Base-by-base conservation (phyloP, 2,888 invertebrate species). In the Aphidius colemani region DNA sequence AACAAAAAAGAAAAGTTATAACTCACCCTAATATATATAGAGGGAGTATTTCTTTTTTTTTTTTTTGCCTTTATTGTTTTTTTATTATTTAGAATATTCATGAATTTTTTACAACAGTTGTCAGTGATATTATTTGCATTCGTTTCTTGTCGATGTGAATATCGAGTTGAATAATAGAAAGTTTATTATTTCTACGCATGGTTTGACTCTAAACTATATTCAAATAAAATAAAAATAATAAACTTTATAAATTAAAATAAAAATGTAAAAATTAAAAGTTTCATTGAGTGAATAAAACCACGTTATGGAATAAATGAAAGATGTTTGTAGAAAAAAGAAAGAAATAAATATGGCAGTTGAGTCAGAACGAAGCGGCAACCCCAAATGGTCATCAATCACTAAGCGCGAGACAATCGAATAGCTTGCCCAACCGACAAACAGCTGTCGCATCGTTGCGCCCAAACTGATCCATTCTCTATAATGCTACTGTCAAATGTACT, bases 371-470 rank as follows among this genome's bases (percentile, higher is more conserved):
- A 44, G 72, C 71, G 70, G 71, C 72, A 69, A 84, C 84, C 84
- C 84, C 83, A 83, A 83, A 82, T 81, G 83, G 85, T 86, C 86
- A 86, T 86, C 86, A 86, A 86, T 86, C 86, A 86, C 86, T 80
- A 78, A 78, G 77, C 75, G 77, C 82, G 82, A 81, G 82, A 82
- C 86, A 86, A 86, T 86, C 86, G 86, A 84, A 84, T 83, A 81
- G 83, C 82, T 74, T 75, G 74, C 75, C 77, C 77, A 75, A 78
- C 75, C 80, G 78, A 77, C 71, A 84, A 85, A 85, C 86, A 86
- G 86, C 86, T 86, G 86, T 86, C 85, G 85, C 84, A 84, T 78
- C 83, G 74, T 74, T 79, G 72, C 73, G 76, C 74, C 73, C 75
- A 69, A 75, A 73, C 73, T 75, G 73, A 73, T 70, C 70, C 77